Conservation (phyloP, 2,888 invertebrate genomes). For the Podabrus alpinus region DNA sequence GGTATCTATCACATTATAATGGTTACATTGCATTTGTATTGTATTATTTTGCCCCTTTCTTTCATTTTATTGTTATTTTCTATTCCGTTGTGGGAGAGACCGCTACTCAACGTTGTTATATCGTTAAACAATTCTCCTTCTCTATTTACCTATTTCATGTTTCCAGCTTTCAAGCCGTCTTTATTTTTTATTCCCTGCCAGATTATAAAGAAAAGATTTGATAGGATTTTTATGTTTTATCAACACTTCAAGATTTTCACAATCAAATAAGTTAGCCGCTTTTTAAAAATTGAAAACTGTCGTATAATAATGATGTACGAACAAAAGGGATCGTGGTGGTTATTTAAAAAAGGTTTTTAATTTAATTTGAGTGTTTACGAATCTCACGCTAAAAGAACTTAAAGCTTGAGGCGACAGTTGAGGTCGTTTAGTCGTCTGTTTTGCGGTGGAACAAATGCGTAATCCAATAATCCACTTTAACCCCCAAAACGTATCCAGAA, state of each 20-base stretch:
- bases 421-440: constrained; percentile 21
- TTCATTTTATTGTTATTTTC: constrained; percentile 27
- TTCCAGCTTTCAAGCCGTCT: background rate
- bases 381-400: constrained; percentile 21
- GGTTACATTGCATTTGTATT: constrained; percentile 37
- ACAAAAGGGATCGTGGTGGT: constrained; percentile 4
- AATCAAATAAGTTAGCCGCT: background rate
- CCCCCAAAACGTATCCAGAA: constrained; percentile 5
- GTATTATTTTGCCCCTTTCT: constrained; percentile 28
- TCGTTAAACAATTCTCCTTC: constrained; percentile 1
- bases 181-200: background rate
- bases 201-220: background rate
- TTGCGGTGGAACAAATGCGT: constrained; percentile 17
- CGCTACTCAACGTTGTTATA: constrained; percentile 17
- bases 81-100: constrained; percentile 36
- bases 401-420: constrained; percentile 19
- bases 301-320: background rate
- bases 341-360: constrained; percentile 13
- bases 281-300: background rate
- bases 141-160: background rate
- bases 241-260: background rate
- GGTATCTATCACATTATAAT: constrained; percentile 38
- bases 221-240: background rate
- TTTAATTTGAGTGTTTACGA: constrained; percentile 24
- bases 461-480: constrained; percentile 24